These are phyloP conservation scores for Bubo blakistoni DNA, from an alignment of 2,113 vertebrate species.

Conservation along the genomic window DNA sequence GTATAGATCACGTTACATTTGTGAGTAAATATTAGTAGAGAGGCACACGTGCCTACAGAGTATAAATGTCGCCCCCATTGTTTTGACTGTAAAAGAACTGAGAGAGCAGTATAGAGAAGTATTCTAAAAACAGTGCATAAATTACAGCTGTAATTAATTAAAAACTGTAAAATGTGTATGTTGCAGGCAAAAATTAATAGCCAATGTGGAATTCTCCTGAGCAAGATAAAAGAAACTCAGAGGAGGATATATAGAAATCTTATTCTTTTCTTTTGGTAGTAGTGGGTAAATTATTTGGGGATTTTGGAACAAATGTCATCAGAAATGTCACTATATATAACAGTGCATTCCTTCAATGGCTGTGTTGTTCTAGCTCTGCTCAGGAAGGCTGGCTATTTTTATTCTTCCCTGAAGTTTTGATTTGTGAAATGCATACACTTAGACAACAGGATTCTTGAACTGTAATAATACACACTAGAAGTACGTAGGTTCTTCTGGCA, in stretches of 20 bases:
- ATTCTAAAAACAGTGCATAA: background rate
- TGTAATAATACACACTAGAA: background rate
- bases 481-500: background rate
- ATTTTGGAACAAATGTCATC: background rate
- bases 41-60: fast-evolving
- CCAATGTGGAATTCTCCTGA: background rate
- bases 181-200: background rate
- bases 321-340: background rate
- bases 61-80: fast-evolving
- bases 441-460: background rate
- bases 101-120: background rate
- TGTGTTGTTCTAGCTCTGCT: background rate
- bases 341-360: background rate
- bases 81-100: background rate
- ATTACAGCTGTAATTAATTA: background rate
- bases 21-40: background rate
- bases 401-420: background rate
- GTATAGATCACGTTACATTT: background rate
- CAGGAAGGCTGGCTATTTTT: background rate
- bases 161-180: background rate
- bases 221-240: background rate
- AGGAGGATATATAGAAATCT: background rate
- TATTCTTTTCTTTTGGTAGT: background rate
- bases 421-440: background rate
- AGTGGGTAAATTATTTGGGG: background rate